Conservation (phyloP, 30 jellyfish, hydroid and myxozoan species). For the Clytia hemisphaerica region DNA sequence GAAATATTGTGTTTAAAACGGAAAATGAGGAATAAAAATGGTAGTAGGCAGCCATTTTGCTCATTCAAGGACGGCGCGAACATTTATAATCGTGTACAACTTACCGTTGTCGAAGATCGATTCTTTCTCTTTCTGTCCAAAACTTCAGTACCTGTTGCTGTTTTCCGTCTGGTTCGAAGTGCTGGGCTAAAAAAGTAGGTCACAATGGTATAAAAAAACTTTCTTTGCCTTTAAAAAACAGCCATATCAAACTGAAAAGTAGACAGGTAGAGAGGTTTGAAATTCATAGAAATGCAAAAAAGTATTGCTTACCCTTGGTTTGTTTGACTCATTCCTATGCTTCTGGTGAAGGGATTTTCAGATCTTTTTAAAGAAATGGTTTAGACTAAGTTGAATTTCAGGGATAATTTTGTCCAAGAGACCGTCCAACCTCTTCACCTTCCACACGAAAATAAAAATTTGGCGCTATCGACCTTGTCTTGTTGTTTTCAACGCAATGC, state of each 20-base stretch:
- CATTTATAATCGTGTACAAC: too few species aligned
- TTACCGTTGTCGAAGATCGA: conserved; percentile 12
- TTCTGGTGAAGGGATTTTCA: neutral
- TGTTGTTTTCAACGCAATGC: conserved; percentile 6
- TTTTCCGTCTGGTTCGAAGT: conserved; percentile 6
- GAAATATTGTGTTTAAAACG: neutral
- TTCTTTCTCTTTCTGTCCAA: conserved; percentile 5
- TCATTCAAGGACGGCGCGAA: neutral
- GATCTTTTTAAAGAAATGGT: neutral
- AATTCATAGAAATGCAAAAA: neutral
- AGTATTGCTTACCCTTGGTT: conserved; percentile 3
- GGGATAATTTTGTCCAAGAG: neutral
- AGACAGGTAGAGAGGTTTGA: neutral
- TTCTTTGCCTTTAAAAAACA: neutral
- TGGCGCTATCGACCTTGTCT: conserved; percentile 24
- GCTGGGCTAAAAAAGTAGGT: neutral
- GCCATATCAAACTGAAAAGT: neutral
- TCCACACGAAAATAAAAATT: conserved; percentile 4
- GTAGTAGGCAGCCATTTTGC: neutral
- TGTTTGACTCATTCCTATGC: conserved; percentile 11
- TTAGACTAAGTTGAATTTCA: neutral
- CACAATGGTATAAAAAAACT: neutral
- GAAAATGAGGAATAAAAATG: neutral
- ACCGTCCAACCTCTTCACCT: conserved; percentile 25
- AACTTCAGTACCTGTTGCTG: conserved; percentile 1